These are phyloP conservation scores for Potamilus streckersoni DNA, from an alignment of 1,140 invertebrate species.

Conservation along the genomic window DNA sequence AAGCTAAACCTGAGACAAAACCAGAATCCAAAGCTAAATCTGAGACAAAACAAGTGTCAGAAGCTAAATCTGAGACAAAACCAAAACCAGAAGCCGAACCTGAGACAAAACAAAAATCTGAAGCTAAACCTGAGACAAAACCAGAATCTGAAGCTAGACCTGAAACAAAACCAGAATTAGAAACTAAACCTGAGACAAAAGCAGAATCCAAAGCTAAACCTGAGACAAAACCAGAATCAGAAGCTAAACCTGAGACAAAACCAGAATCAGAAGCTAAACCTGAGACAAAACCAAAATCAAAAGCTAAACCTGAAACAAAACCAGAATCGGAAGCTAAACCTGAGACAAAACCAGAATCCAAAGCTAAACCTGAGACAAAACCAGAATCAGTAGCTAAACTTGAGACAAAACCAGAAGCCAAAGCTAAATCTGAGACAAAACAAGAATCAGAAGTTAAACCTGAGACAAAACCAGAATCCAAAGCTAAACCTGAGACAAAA, in stretches of 20 bases:
- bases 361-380: not conserved
- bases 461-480: not conserved
- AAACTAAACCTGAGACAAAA: not conserved
- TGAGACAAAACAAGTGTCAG: not conserved
- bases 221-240: not conserved
- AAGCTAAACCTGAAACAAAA: not conserved
- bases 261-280: not conserved
- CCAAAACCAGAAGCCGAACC: not conserved
- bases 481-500: no score
- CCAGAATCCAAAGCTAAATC: not conserved
- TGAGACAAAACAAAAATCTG: not conserved
- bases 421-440: not conserved
- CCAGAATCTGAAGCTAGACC: not conserved
- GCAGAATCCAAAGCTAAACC: not conserved
- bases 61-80: not conserved
- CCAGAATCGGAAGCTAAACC: not conserved
- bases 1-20: not conserved
- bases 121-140: not conserved
- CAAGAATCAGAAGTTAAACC: not conserved
- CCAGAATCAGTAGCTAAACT: not conserved
- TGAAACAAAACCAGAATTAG: not conserved
- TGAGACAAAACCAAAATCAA: not conserved
- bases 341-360: not conserved
- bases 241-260: not conserved
- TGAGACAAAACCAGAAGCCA: not conserved